These are phyloP conservation scores for Campaea margaritaria DNA, from an alignment of 2,888 invertebrate genomes.

Conservation along the genomic window DNA sequence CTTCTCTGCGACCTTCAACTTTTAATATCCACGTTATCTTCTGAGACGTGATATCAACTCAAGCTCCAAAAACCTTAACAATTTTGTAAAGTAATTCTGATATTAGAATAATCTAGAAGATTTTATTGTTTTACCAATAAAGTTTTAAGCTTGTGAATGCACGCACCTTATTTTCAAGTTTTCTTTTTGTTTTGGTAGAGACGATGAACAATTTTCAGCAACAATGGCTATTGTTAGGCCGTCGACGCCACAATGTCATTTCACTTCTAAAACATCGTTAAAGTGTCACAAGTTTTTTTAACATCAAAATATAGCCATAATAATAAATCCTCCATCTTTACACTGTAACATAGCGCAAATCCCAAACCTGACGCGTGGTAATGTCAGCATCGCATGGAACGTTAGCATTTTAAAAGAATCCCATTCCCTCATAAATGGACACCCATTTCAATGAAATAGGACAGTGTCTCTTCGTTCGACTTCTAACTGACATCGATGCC, in stretches of 20 bases:
- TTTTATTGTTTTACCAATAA: conserved; percentile 19
- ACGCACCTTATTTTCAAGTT: too few relatives aligned
- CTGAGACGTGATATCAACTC: conserved; percentile 10
- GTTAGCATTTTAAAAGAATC: conserved; percentile 18
- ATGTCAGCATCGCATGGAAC: conserved; percentile 2
- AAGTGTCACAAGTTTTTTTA: too few relatives aligned
- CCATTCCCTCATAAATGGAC: conserved; percentile 17
- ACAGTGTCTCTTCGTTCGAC: conserved; percentile 28
- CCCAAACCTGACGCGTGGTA: background rate
- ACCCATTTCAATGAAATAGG: conserved; percentile 29
- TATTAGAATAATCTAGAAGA: conserved; percentile 21
- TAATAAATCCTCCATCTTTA: too few relatives aligned
- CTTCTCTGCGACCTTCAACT: conserved; percentile 5
- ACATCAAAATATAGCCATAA: too few relatives aligned
- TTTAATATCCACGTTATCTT: conserved; percentile 14
- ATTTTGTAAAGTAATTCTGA: conserved; percentile 29
- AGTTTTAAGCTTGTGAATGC: background rate
- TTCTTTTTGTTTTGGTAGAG: too few relatives aligned
- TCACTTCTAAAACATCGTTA: too few relatives aligned
- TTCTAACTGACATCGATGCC: conserved; percentile 32
- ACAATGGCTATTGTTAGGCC: too few relatives aligned
- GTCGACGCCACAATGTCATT: too few relatives aligned
- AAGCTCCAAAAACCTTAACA: conserved; percentile 7
- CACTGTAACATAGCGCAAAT: background rate
- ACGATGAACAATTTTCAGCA: too few relatives aligned